Evolutionary conservation across 2,113 vertebrate genomes (phyloP).

Genomic region (Channa maculata): DNA sequence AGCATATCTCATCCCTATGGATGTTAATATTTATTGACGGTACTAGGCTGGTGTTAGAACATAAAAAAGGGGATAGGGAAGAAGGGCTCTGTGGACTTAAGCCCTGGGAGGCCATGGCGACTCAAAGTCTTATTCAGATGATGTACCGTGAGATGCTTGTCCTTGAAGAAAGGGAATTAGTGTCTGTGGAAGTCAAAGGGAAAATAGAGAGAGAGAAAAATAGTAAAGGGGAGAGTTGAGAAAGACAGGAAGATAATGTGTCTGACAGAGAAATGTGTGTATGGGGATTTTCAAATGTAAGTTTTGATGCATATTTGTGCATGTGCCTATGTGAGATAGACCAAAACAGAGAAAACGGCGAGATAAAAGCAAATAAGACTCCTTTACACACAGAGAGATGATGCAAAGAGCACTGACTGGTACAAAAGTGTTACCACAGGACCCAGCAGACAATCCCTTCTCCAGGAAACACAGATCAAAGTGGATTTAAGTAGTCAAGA

Average conservation of each 20-base stretch:
- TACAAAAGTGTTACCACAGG: constrained; percentile 76
- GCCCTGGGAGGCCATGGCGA: constrained; percentile 73
- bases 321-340: constrained; percentile 42
- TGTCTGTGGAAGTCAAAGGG: constrained; percentile 77
- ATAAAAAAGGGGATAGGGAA: constrained; percentile 77
- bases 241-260: constrained; percentile 48
- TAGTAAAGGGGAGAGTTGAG: constrained; percentile 12
- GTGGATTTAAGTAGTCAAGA: constrained; percentile 80
- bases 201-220: constrained; percentile 58
- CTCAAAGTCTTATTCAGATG: constrained; percentile 82
- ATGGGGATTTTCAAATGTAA: constrained; percentile 50
- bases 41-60: constrained; percentile 76
- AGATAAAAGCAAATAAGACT: constrained; percentile 42
- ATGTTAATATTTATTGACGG: constrained; percentile 82
- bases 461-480: constrained; percentile 81
- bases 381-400: constrained; percentile 64
- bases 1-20: constrained; percentile 68
- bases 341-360: constrained; percentile 36
- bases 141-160: constrained; percentile 79
- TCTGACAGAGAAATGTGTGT: constrained; percentile 50
- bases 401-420: constrained; percentile 67
- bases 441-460: constrained; percentile 78
- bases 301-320: constrained; percentile 50
- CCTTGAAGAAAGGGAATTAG: constrained; percentile 84
- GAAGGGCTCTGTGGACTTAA: constrained; percentile 74